Base-by-base conservation (phyloP, 2,888 invertebrate species). In the Camponotus fellah region DNA sequence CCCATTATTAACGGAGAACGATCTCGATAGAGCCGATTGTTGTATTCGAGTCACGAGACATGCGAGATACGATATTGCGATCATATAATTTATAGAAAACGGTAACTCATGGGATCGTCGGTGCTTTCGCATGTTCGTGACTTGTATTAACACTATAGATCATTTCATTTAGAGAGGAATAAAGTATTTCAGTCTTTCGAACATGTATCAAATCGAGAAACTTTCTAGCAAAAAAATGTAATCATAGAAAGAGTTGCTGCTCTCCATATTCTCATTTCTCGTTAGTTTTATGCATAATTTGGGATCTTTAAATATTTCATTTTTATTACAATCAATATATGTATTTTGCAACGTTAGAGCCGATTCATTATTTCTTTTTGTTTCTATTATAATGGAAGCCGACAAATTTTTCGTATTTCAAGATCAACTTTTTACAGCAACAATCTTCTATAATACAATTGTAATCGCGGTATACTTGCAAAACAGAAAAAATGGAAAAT, bases 51-150 rank as follows among this genome's bases (percentile, higher is more conserved):
- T 43, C 69, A 77, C 69, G 32, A 46, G 37, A 68, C 77, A 77
- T 37, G 60, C 66, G 77, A 76, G 82, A 77, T 60, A 76, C 64
- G 46, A 60, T 80, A 71, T 80, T 72, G 81, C 43, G 40, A n/a
- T 72, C 60, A 81, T 84, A 26, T 26, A 26, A 26, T 26, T 26
- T 65, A 81, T 74, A 84, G 40, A 82, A 82, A 83, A 85, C 82
- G 82, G 82, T 85, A 82, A 85, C 82, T 85, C 21, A 80, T 80
- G 71, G 34, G 26, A 37, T 80, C 79, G 37, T 79, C 79, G n/a
- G 46, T 77, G 26, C 32, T 69, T 56, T 76, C 76, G 65, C 82
- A 58, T 60, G 49, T 37, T 66, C 58, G 64, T 77, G 58, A 49
- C 79, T 40, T 58, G 37, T 56, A 26, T 82, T 53, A 65, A 64